Percentiles rank a stretch among this genome's conserved stretches.
phyloP scores from a whole-genome alignment of 2,888 invertebrate genomes.

The Stenoptilia bipunctidactyla region DNA sequence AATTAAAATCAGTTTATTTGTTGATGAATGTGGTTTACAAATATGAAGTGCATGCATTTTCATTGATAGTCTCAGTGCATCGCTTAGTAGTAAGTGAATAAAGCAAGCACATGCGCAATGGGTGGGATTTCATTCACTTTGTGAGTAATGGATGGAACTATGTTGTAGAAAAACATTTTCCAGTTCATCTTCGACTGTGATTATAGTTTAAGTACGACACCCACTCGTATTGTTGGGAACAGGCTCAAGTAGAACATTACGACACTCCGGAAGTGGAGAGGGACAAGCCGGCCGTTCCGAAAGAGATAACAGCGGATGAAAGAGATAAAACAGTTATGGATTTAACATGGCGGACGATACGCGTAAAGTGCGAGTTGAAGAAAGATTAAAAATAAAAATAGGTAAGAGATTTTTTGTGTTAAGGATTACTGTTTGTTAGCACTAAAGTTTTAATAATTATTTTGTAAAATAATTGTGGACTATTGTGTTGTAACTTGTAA shows the following conservation, averaged over 20 bases:
- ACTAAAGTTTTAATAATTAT: too few species aligned
- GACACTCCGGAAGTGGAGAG: slow-evolving; percentile 69
- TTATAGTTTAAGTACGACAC: slow-evolving; percentile 9
- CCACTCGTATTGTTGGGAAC: slow-evolving; percentile 23
- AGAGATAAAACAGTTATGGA: slow-evolving; percentile 80
- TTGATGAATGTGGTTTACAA: slow-evolving; percentile 21
- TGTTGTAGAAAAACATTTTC: neutral
- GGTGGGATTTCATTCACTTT: slow-evolving; percentile 30
- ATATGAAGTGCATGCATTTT: slow-evolving; percentile 49
- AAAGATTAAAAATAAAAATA: slow-evolving; percentile 94
- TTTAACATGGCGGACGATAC: slow-evolving; percentile 93
- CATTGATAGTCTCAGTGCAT: neutral
- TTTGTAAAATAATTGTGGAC: too few species aligned
- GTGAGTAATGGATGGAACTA: slow-evolving; percentile 22
- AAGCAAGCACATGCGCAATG: slow-evolving; percentile 56
- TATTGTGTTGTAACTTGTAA: too few species aligned
- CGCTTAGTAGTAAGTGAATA: slow-evolving; percentile 32
- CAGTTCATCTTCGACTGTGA: slow-evolving; percentile 17
- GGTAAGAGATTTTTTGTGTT: too few species aligned
- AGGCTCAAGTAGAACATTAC: slow-evolving; percentile 65
- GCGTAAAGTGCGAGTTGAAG: slow-evolving; percentile 92
- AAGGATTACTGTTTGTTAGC: too few species aligned
- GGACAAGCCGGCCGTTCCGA: slow-evolving; percentile 67
- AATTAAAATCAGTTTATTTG: too few species aligned
- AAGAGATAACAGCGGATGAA: slow-evolving; percentile 72